Conservation (phyloP, 2,113 vertebrate genomes). For the Cyanistes caeruleus region DNA sequence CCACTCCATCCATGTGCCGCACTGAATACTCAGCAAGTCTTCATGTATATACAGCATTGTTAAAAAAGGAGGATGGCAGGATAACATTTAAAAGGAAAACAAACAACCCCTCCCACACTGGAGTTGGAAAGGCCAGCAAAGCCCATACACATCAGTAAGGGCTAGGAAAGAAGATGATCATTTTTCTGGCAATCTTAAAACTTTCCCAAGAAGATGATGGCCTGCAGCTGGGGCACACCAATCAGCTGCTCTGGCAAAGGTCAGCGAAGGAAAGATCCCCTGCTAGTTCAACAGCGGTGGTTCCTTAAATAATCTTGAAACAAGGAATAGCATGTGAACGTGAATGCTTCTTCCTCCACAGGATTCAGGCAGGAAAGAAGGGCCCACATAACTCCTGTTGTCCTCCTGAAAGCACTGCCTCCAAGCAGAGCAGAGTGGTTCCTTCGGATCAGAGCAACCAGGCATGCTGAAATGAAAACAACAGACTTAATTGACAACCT, state of each 20-base stretch:
- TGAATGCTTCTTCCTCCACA: background rate
- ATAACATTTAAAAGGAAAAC: conserved; percentile 1
- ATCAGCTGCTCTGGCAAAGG: background rate
- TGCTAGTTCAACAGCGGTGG: background rate
- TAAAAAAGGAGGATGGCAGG: background rate
- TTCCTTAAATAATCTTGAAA: background rate
- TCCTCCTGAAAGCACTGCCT: background rate
- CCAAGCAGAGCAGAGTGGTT: background rate
- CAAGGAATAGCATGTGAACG: background rate
- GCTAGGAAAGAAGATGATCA: background rate
- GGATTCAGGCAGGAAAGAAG: background rate
- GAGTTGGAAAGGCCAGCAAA: background rate
- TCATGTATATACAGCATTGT: background rate
- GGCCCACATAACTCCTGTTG: background rate
- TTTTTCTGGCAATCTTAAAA: background rate
- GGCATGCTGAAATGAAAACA: background rate
- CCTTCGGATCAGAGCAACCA: background rate
- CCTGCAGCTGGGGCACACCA: background rate
- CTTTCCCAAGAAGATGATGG: background rate
- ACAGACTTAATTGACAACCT: background rate
- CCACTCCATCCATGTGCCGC: background rate
- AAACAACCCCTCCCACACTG: background rate
- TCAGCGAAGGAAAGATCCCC: background rate
- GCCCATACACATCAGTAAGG: background rate
- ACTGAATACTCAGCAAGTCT: background rate